Conservation (phyloP, 2,888 invertebrate genomes). For the Archaeoteleia sp. region DNA sequence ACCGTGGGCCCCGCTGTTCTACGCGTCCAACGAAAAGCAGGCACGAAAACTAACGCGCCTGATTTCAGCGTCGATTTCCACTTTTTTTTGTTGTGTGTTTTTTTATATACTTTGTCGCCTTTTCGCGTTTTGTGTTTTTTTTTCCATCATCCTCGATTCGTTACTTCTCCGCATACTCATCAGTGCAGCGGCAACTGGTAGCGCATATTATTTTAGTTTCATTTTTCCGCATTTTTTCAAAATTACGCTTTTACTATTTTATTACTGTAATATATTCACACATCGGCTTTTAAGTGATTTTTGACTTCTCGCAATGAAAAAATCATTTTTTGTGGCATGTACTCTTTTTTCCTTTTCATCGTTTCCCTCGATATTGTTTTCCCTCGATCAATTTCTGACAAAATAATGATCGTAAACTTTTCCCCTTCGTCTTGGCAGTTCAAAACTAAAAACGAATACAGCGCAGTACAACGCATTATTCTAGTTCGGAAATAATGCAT, state of each 20-base stretch:
- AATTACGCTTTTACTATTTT: slow-evolving; percentile 1
- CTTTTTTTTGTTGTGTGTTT: too few species aligned
- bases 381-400: not conserved
- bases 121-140: slow-evolving; percentile 17
- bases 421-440: slow-evolving; percentile 31
- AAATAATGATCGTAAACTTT: not conserved
- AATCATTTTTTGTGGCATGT: slow-evolving; percentile 59
- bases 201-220: slow-evolving; percentile 9
- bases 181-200: slow-evolving; percentile 63
- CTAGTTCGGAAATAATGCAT: slow-evolving; percentile 24
- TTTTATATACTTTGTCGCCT: slow-evolving; percentile 20
- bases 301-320: slow-evolving; percentile 63
- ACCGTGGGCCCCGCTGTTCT: too few species aligned
- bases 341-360: slow-evolving; percentile 49
- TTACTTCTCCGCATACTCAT: slow-evolving; percentile 30
- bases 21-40: too few species aligned
- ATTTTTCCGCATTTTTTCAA: slow-evolving; percentile 32
- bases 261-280: not conserved
- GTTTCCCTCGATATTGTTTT: too few species aligned
- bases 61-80: slow-evolving; percentile 10
- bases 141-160: not conserved
- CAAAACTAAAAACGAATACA: slow-evolving; percentile 52
- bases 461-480: slow-evolving; percentile 46
- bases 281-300: slow-evolving; percentile 54
- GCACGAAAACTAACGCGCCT: too few species aligned